phyloP scores from a whole-genome alignment of 2,797 vertebrate species.

The Arctocebus calabarensis region DNA sequence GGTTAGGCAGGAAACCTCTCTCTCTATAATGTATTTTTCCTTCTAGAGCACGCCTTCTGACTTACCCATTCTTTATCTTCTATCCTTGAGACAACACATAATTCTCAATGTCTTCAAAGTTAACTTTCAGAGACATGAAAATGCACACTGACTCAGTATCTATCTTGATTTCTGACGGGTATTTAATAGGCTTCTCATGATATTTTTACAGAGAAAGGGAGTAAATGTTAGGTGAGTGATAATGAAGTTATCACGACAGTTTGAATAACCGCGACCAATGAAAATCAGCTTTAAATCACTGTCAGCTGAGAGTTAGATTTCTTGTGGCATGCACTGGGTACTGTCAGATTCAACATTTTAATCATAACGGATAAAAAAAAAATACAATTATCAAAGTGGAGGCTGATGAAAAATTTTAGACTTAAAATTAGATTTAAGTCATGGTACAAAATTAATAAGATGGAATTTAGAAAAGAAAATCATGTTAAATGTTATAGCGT shows the following conservation, averaged over 20 bases:
- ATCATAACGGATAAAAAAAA: constrained; percentile 27
- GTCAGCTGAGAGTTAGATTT: not conserved
- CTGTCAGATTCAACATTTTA: not conserved
- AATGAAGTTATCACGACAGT: not conserved
- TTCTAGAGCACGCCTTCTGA: not conserved
- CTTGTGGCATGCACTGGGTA: not conserved
- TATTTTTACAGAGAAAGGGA: not conserved
- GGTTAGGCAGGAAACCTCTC: not conserved
- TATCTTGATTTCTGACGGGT: not conserved
- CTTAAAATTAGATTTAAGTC: constrained; percentile 1
- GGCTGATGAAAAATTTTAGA: not conserved
- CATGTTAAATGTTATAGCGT: not conserved
- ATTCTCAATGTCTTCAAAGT: not conserved
- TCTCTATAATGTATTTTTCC: not conserved
- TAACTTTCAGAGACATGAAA: not conserved
- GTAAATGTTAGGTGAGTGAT: not conserved
- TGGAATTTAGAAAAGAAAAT: not conserved
- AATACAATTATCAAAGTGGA: not conserved
- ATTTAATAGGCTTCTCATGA: not conserved
- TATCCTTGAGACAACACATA: not conserved
- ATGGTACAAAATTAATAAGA: not conserved
- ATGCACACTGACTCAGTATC: not conserved
- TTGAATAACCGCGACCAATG: not conserved
- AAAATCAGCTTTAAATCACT: not conserved
- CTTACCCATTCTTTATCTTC: not conserved